phyloP scores from a whole-genome alignment of 2,797 vertebrate species.

The Rhynchotus rufescens region DNA sequence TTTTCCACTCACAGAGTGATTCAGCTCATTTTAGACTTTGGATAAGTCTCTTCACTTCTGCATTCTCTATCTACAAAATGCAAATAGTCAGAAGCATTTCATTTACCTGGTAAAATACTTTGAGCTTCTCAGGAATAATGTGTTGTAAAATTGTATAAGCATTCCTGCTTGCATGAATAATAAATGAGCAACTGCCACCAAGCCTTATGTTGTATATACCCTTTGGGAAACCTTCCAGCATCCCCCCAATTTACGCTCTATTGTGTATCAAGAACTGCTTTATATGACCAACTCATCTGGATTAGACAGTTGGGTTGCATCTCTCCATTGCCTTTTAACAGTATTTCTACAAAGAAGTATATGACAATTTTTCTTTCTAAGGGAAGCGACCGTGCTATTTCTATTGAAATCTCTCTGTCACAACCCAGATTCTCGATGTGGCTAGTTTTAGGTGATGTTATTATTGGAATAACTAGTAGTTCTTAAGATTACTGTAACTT shows the following conservation, averaged over 20 bases:
- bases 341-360: neutral
- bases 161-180: neutral
- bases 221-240: conserved; percentile 34
- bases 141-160: neutral
- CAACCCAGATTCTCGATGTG: neutral
- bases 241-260: neutral
- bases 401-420: neutral
- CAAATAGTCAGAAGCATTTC: neutral
- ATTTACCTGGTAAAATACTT: conserved; percentile 28
- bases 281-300: neutral
- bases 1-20: neutral
- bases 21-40: neutral
- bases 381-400: neutral
- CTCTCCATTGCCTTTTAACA: neutral
- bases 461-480: neutral
- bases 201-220: neutral
- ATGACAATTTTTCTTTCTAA: neutral
- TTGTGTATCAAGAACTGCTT: conserved; percentile 35
- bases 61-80: neutral
- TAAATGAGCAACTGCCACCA: neutral
- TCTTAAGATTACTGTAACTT: neutral
- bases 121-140: conserved; percentile 14
- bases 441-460: neutral
- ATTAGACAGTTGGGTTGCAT: neutral
- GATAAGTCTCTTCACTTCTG: neutral